phyloP scores from a whole-genome alignment of 2,888 invertebrate genomes.

The Cerastis rubricosa region DNA sequence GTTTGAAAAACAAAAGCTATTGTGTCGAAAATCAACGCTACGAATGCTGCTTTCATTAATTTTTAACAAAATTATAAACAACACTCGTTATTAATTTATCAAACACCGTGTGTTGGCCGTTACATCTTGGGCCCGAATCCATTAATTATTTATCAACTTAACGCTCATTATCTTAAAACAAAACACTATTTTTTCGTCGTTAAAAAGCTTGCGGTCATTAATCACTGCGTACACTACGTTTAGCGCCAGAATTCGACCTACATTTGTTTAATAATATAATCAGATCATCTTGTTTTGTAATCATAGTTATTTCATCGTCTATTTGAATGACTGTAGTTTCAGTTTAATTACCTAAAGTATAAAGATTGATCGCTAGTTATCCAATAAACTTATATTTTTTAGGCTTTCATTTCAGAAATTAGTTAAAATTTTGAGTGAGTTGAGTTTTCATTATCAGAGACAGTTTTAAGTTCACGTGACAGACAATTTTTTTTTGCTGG shows the following conservation, averaged over 20 bases:
- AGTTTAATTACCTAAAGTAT: neutral
- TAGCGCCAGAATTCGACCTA: slow-evolving; percentile 61
- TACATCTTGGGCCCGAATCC: slow-evolving; percentile 73
- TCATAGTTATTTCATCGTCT: slow-evolving; percentile 35
- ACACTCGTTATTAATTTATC: slow-evolving; percentile 72
- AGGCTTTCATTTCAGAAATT: neutral
- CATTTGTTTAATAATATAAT: slow-evolving; percentile 63
- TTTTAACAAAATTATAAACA: slow-evolving; percentile 50
- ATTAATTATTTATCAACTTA: slow-evolving; percentile 86
- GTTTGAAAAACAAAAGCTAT: neutral
- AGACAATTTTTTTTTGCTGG: neutral
- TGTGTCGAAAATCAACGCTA: slow-evolving; percentile 4
- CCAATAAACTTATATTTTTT: neutral
- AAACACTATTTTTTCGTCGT: slow-evolving; percentile 82
- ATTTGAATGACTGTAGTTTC: slow-evolving; percentile 22
- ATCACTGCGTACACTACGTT: slow-evolving; percentile 74
- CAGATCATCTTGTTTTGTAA: slow-evolving; percentile 49
- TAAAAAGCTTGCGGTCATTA: slow-evolving; percentile 79
- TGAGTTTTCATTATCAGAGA: neutral
- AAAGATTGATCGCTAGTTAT: neutral
- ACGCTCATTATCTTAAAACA: slow-evolving; percentile 85
- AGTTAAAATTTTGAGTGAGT: neutral
- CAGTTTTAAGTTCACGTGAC: no score
- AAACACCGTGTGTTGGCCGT: slow-evolving; percentile 67
- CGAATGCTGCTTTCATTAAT: slow-evolving; percentile 38